Evolutionary conservation across 2,797 vertebrate genomes (phyloP), one percentile per base, ranked within the genome.

Genomic region (Lemur catta): DNA sequence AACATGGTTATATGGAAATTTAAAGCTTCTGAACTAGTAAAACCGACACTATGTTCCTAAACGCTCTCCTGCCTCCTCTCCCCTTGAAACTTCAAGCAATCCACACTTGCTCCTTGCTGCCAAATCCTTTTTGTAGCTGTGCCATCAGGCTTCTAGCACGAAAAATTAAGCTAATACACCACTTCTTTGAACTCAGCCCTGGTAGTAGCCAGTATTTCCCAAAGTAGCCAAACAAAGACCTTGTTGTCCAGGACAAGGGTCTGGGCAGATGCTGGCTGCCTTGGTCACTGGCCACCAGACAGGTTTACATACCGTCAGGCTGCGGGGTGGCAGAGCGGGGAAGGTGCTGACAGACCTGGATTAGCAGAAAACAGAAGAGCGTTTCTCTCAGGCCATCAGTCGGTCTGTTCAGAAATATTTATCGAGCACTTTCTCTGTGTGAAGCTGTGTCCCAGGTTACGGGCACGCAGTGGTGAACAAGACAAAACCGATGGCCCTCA

Each of bases 1-100:
- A 97, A 79, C 50, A 91, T 1, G 30, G 18, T n/a, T 92, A 84
- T 48, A 57, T 5, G 71, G 86, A 95, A 89, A 96, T 85, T 22
- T 81, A 69, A 95, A 94, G 78, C n/a, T 86, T 89, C 57, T 92
- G 22, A 96, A 96, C 46, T 69, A 81, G 81, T 43, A 86, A 90
- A 92, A 94, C 30, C 57, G 85, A 85, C 30, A 71, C 63, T 55
- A 59, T 20, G 24, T 69, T 89, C 67, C 79, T 76, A 79, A 81
- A 65, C 35, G 84, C 57, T 91, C 82, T 74, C 20, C 2, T 57
- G 78, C 55, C 48, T 59, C 41, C 24, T 22, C 79, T n/a, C 50
- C 65, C 61, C 26, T 50, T 65, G 52, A 96, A 92, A 94, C 41
- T 35, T 84, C 35, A 59, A 78, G 88, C 65, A 86, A 94, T 41